Base-by-base conservation (phyloP, 2,888 invertebrate genomes). In the Hydraecia micacea region DNA sequence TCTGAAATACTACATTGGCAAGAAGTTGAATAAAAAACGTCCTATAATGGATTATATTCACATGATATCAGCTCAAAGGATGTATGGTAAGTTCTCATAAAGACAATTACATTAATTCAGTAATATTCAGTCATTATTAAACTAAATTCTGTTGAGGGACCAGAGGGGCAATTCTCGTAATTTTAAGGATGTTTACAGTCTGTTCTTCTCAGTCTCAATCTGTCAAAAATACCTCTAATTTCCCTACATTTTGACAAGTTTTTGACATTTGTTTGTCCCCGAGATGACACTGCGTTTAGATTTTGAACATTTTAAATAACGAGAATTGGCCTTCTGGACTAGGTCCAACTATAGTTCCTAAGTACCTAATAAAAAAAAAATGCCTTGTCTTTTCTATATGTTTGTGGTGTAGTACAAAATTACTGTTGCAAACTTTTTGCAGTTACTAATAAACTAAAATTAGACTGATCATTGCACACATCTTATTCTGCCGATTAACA, bases 1-100 rank as follows among this genome's bases (percentile, higher is more conserved):
- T 95, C 89, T 98, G 6, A 97, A 97, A 88, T 98, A 98, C 93
- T 98, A 98, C 92, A 95, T 98, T 90, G 97, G 97, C 87, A 97
- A 97, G 82, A 97, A 95, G 91, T 97, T 98, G 86, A 97, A 97
- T 91, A 97, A 98, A 86, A 97, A 97, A 90, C 97, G 97, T 66
- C 98, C 98, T 25, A 97, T 98, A 76, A 99, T 99, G 98, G 98
- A 99, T 94, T 98, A 98, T 93, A 92, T 98, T 70, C 97, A 97
- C 87, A 96, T 97, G 93, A 95, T 98, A 89, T 97, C 97, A 87
- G 98, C 98, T 73, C 98, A 98, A 94, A 98, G 98, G 93, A 99
- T 99, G 93, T 99, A 99, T 97, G 99, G 99, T 98, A 96, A 95
- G 97, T 92, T 67, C 28, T 36, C 28, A 5, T 28, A 49, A 49